A percentile compares a stretch with the other conserved stretches of the same genome.
Evolutionary conservation across 1,140 invertebrate genomes (phyloP).

Genomic region (Choristoneura fumiferana): DNA sequence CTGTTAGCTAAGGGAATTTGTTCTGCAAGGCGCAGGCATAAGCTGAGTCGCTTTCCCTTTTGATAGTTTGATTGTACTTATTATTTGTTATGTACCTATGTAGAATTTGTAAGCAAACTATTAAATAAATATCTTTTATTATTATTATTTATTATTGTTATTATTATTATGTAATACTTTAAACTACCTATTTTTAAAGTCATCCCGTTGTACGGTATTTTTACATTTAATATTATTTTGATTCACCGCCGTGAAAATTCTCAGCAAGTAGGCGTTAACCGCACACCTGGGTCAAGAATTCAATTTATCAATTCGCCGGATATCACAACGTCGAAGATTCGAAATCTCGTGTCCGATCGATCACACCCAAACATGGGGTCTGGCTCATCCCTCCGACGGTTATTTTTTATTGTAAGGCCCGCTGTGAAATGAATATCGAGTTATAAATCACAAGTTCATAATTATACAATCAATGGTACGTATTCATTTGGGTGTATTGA

Average conservation of each 20-base stretch:
- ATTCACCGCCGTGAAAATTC: neutral
- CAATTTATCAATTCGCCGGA: slow-evolving; percentile 9
- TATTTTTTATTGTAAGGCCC: slow-evolving; percentile 20
- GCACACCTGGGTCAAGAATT: slow-evolving; percentile 1
- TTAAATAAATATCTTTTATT: too few relatives aligned
- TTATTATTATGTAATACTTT: too few relatives aligned
- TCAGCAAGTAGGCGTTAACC: neutral
- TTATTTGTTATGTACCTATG: too few relatives aligned
- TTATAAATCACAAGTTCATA: slow-evolving; percentile 57
- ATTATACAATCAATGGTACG: slow-evolving; percentile 43
- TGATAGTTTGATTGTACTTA: too few relatives aligned
- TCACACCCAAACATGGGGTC: slow-evolving; percentile 2
- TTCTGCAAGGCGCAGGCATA: too few relatives aligned
- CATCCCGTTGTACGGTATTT: too few relatives aligned
- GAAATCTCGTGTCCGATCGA: slow-evolving; percentile 1
- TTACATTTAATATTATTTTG: too few relatives aligned
- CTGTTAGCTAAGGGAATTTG: too few relatives aligned
- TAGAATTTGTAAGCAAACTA: too few relatives aligned
- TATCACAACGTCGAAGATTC: slow-evolving; percentile 4
- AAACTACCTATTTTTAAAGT: too few relatives aligned
- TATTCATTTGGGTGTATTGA: slow-evolving; percentile 54
- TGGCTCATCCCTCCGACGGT: neutral
- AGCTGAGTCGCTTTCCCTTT: too few relatives aligned
- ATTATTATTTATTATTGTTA: too few relatives aligned
- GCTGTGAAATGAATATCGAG: slow-evolving; percentile 20